Conservation (phyloP, 1,140 invertebrate species). For the Drosophila kikkawai region DNA sequence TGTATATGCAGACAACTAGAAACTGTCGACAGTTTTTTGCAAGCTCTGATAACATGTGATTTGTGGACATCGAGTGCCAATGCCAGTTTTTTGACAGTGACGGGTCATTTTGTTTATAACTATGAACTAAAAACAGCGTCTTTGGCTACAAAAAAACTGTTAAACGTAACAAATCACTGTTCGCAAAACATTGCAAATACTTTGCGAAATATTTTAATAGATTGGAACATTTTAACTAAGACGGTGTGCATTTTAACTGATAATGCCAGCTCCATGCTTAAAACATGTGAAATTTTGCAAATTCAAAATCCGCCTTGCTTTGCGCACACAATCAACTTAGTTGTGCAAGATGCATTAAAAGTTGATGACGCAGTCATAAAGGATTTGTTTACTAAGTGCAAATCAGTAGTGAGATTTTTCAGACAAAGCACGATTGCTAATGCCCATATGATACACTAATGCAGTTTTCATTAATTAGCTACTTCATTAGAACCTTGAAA, state of each 20-base stretch:
- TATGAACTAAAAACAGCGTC: background rate
- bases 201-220: background rate
- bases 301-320: background rate
- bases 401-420: background rate
- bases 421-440: background rate
- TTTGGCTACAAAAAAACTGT: background rate
- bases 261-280: background rate
- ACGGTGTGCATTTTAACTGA: background rate
- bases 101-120: background rate
- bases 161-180: background rate
- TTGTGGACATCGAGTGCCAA: too few species aligned
- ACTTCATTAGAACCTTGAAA: too few species aligned
- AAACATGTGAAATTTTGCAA: background rate
- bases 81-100: too few species aligned
- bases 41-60: too few species aligned
- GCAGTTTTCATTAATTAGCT: too few species aligned
- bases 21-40: too few species aligned
- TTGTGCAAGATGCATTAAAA: background rate
- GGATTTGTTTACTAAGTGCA: background rate
- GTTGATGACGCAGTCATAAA: background rate
- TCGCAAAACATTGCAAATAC: background rate
- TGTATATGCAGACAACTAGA: too few species aligned
- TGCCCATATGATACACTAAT: too few species aligned
- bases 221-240: background rate
- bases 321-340: background rate